Evolutionary conservation across 2,888 invertebrate species (phyloP), one percentile per base, ranked within the genome.

Genomic region (Zaprionus bogoriensis): DNA sequence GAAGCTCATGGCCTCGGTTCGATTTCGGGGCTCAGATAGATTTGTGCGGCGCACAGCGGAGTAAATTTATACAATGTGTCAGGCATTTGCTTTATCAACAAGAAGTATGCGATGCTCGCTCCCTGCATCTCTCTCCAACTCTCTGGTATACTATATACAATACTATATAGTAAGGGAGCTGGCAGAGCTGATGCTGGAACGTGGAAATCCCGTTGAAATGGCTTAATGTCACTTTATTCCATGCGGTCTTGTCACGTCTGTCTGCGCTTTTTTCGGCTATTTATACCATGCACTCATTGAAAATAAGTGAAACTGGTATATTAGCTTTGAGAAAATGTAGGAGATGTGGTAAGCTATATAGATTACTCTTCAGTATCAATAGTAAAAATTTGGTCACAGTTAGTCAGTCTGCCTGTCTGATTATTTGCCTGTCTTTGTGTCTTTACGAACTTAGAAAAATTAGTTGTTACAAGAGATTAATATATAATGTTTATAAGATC

Each of bases 161-260:
- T 36, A n/a, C 14, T 36, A 36, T 41, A 7, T 22, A 22, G 20
- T 36, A 53, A 53, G 7, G 41, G 47, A 50, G 38, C 3, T 14
- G 45, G 58, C 58, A 47, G 48, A 50, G 50, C 47, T n/a, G 51
- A 60, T 74, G 39, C 46, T 67, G 70, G 59, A 60, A 60, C 74
- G 60, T 72, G 55, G 54, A 82, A 80, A 82, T 82, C 82, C 82
- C 82, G 82, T 80, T 81, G 82, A 81, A 81, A 82, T 81, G 80
- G 80, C 80, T 82, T 81, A 81, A 82, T 82, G 80, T 81, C 80
- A 80, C 80, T 77, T 81, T 82, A 73, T 81, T 82, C 82, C 82
- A 74, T 82, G 82, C 68, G 80, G 82, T 82, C 82, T 77, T 80
- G 80, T 80, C 80, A 80, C 80, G 82, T 77, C 67, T 82, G 72